Conservation (phyloP, 2,888 invertebrate genomes). For the Ormyrus nitidulus region DNA sequence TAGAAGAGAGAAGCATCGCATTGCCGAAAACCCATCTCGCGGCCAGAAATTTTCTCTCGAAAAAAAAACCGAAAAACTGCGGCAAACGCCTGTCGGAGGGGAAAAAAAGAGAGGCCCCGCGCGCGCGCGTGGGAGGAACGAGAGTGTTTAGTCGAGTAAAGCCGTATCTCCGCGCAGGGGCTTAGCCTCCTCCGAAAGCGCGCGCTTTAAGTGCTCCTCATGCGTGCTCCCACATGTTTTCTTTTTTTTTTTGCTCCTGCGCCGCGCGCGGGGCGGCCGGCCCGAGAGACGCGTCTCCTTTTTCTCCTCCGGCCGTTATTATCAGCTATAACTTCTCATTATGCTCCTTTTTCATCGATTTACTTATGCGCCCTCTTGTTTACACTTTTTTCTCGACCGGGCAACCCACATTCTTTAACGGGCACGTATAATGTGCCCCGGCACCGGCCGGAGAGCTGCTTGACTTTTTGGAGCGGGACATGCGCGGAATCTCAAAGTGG, state of each 20-base stretch:
- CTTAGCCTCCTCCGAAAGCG: slow-evolving; percentile 31
- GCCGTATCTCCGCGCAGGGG: slow-evolving; percentile 20
- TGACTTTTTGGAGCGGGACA: slow-evolving; percentile 5
- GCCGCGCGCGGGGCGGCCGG: neutral
- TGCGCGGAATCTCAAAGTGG: slow-evolving; percentile 22
- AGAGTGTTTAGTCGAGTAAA: slow-evolving; percentile 38
- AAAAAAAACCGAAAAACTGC: too few species aligned
- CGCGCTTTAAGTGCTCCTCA: slow-evolving; percentile 38
- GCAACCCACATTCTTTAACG: slow-evolving; percentile 28
- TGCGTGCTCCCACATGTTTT: slow-evolving; percentile 40
- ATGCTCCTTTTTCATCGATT: slow-evolving; percentile 43
- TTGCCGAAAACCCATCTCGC: too few species aligned
- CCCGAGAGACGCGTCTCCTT: slow-evolving; percentile 44
- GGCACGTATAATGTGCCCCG: slow-evolving; percentile 7
- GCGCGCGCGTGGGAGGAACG: neutral
- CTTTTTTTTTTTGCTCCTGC: slow-evolving; percentile 42
- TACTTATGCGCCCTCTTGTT: slow-evolving; percentile 44
- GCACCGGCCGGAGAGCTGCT: neutral
- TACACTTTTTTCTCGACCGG: slow-evolving; percentile 37
- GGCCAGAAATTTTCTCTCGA: too few species aligned
- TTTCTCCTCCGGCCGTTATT: slow-evolving; percentile 39
- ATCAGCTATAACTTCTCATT: slow-evolving; percentile 41
- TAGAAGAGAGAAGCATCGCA: too few species aligned
- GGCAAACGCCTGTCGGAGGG: neutral
- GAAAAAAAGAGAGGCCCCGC: neutral